A percentile compares a stretch with the other conserved stretches of the same genome.
phyloP scores from a whole-genome alignment of 1,140 invertebrate species.

The Drosophila mauritiana region DNA sequence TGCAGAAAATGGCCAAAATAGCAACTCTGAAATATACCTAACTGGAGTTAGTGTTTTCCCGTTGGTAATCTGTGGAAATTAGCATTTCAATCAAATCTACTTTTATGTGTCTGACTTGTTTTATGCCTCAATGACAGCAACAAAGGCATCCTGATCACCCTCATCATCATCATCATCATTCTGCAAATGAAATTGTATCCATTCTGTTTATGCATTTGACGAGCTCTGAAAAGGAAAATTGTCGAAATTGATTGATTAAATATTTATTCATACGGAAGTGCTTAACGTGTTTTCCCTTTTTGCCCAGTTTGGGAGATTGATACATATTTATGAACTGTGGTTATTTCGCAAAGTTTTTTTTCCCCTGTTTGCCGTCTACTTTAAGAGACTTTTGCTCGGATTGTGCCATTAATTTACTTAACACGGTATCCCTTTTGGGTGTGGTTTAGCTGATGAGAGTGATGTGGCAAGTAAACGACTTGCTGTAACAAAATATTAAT shows the following conservation, averaged over 20 bases:
- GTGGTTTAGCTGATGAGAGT: constrained; percentile 5
- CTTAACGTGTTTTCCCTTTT: constrained; percentile 49
- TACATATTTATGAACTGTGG: constrained; percentile 55
- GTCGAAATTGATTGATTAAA: constrained; percentile 80
- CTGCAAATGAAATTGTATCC: constrained; percentile 57
- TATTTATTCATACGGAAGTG: constrained; percentile 79
- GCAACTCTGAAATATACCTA: neutral
- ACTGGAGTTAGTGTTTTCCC: constrained; percentile 28
- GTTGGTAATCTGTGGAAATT: constrained; percentile 58
- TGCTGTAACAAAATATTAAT: neutral
- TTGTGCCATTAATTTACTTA: constrained; percentile 56
- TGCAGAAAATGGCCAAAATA: neutral
- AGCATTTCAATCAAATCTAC: constrained; percentile 81
- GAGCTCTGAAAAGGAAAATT: constrained; percentile 60
- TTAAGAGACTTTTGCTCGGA: constrained; percentile 16
- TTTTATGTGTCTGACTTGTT: constrained; percentile 79
- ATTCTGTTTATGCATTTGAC: constrained; percentile 63
- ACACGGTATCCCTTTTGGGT: constrained; percentile 33
- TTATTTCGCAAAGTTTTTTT: neutral
- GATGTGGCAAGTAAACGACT: neutral
- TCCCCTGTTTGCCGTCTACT: constrained; percentile 22
- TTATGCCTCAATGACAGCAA: constrained; percentile 58
- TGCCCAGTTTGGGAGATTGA: constrained; percentile 1
- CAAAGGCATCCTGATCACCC: constrained; percentile 30
- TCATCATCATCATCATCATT: constrained; percentile 33